Evolutionary conservation across 2,797 vertebrate species (phyloP).

Genomic region (Coluber constrictor): DNA sequence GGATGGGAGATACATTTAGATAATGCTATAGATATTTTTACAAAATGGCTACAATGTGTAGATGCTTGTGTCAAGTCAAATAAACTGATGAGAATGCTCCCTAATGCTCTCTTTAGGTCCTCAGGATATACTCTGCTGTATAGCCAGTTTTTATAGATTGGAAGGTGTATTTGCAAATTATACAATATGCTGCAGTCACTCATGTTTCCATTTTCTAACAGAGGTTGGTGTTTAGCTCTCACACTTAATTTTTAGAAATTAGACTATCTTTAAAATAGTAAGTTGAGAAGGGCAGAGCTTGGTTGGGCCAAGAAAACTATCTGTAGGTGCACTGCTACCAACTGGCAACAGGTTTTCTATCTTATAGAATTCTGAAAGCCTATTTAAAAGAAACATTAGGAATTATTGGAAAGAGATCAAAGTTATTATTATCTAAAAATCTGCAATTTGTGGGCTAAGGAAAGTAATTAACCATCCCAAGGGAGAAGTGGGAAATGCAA

Average conservation of each 20-base stretch:
- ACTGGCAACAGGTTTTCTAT: background rate
- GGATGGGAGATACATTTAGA: background rate
- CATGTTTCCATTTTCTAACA: background rate
- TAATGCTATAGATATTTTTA: background rate
- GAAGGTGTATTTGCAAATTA: background rate
- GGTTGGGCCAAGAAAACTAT: background rate
- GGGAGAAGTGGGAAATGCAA: background rate
- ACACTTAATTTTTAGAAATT: background rate
- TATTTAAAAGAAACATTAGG: background rate
- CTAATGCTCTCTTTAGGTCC: background rate
- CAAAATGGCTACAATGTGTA: background rate
- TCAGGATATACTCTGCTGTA: background rate
- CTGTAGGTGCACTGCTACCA: background rate
- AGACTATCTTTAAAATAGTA: background rate
- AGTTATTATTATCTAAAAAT: background rate
- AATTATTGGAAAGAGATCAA: background rate
- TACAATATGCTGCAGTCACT: background rate
- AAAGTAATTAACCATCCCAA: background rate
- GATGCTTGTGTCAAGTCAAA: background rate
- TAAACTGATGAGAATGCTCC: background rate
- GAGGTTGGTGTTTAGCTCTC: background rate
- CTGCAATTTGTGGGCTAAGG: background rate
- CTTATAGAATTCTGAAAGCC: background rate
- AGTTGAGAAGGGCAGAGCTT: background rate
- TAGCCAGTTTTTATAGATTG: background rate